phyloP scores from a whole-genome alignment of 2,113 vertebrate species.

The Hyla sarda region DNA sequence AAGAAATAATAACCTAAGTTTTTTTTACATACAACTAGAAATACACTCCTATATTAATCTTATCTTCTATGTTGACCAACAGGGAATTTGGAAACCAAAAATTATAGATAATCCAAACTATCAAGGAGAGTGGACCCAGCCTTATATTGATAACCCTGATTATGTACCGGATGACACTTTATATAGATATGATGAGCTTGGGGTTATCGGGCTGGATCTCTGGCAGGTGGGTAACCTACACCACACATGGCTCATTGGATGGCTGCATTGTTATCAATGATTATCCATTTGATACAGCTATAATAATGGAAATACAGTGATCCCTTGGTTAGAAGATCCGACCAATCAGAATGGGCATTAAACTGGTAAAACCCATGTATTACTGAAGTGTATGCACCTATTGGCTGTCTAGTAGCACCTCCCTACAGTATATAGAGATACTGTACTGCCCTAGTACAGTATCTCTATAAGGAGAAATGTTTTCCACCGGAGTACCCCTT shows the following conservation, averaged over 20 bases:
- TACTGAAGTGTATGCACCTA: too few species aligned
- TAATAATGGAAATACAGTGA: neutral
- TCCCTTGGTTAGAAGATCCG: too few species aligned
- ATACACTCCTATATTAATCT: neutral
- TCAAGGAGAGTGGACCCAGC: constrained; percentile 83
- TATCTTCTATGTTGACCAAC: constrained; percentile 41
- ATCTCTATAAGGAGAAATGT: too few species aligned
- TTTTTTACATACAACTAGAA: neutral
- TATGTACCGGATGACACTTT: constrained; percentile 77
- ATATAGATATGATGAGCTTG: constrained; percentile 77
- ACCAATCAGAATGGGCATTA: too few species aligned
- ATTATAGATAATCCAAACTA: constrained; percentile 81
- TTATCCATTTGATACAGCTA: neutral
- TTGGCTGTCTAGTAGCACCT: too few species aligned
- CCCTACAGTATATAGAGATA: too few species aligned
- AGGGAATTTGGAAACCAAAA: constrained; percentile 81
- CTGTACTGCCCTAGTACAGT: too few species aligned
- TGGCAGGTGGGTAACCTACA: constrained; percentile 74
- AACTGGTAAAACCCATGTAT: too few species aligned
- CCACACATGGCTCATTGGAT: neutral
- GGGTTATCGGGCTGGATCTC: constrained; percentile 81
- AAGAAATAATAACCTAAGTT: too few species aligned
- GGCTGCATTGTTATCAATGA: neutral
- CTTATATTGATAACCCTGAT: constrained; percentile 85
- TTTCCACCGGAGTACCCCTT: too few species aligned